A percentile compares a stretch with the other conserved stretches of the same genome.
These are phyloP conservation scores for Morinoia aosen DNA, from an alignment of 2,888 invertebrate species.

Conservation along the genomic window DNA sequence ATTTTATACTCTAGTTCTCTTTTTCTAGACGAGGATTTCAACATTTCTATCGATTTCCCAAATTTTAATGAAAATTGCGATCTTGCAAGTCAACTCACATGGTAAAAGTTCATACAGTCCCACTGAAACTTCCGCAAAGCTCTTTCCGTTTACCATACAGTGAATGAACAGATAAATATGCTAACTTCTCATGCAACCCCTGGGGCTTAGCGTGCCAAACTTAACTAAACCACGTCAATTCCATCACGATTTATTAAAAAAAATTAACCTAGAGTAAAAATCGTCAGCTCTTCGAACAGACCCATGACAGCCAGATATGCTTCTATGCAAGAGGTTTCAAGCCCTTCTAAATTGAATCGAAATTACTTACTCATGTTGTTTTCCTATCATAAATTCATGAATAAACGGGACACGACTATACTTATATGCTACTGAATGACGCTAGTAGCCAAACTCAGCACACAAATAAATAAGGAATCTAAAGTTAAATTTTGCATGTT, in stretches of 20 bases:
- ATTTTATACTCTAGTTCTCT: background rate
- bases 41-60: background rate
- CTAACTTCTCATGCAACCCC: too few relatives aligned
- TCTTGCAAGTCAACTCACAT: background rate
- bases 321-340: background rate
- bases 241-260: too few relatives aligned
- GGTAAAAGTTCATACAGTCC: too few relatives aligned
- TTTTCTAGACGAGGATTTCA: background rate
- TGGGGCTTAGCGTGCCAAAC: too few relatives aligned
- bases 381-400: background rate
- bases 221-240: too few relatives aligned
- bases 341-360: background rate
- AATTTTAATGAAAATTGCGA: background rate
- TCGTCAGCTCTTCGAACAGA: too few relatives aligned
- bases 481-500: background rate
- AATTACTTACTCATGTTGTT: background rate
- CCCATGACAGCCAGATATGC: background rate
- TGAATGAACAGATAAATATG: too few relatives aligned
- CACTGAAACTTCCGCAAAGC: too few relatives aligned
- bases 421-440: background rate
- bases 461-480: background rate
- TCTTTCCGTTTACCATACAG: too few relatives aligned
- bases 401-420: background rate
- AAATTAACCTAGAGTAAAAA: too few relatives aligned
- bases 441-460: background rate